phyloP scores from a whole-genome alignment of 2,113 vertebrate genomes.

The Dolichallabes microphthalmus region DNA sequence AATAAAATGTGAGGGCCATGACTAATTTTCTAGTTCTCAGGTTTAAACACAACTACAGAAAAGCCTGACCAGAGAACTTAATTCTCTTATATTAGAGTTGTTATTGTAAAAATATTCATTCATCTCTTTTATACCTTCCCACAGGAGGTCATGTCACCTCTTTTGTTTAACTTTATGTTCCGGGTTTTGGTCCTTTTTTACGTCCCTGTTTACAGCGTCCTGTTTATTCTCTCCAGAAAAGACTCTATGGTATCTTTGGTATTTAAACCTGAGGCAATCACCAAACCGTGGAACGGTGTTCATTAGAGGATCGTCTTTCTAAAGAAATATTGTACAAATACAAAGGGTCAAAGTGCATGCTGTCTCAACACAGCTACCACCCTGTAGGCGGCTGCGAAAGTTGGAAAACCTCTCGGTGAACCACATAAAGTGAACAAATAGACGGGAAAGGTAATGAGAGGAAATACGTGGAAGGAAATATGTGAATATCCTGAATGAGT shows the following conservation, averaged over 20 bases:
- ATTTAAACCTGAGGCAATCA: background rate
- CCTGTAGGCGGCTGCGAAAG: background rate
- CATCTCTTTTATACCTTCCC: background rate
- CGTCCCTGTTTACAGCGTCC: background rate
- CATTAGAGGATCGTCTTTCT: background rate
- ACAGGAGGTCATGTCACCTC: background rate
- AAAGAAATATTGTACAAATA: background rate
- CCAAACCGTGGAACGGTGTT: background rate
- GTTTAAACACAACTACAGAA: constrained; percentile 3
- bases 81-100: background rate
- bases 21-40: background rate
- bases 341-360: background rate
- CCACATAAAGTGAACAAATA: background rate
- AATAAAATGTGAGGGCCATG: background rate
- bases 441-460: background rate
- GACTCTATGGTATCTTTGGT: background rate
- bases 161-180: background rate
- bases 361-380: background rate
- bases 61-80: background rate
- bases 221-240: background rate
- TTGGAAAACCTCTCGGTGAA: background rate
- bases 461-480: background rate
- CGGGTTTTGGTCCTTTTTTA: background rate
- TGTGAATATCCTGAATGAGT: background rate
- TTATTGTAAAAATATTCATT: background rate